Evolutionary conservation across 2,797 vertebrate genomes (phyloP).

Genomic region (Australoheros facetus): DNA sequence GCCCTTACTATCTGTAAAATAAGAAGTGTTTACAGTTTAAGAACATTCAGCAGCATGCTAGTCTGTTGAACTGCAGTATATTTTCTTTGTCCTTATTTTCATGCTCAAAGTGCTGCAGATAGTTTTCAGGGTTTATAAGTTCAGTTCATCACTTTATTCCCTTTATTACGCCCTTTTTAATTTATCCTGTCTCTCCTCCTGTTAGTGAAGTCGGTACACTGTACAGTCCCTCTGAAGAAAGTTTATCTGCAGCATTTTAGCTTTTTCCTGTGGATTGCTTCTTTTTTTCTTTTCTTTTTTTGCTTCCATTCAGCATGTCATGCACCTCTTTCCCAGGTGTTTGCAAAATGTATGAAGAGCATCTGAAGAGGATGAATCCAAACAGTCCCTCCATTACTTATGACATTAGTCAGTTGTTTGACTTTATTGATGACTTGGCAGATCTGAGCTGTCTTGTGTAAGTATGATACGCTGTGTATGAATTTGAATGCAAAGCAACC

Average conservation of each 20-base stretch:
- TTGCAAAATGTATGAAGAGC: conserved; percentile 99
- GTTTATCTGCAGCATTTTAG: not conserved
- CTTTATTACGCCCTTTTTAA: not conserved
- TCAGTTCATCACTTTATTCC: not conserved
- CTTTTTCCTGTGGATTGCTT: not conserved
- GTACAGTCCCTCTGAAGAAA: not conserved
- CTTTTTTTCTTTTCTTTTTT: not conserved
- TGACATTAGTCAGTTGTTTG: conserved; percentile 98
- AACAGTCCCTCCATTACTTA: conserved; percentile 99
- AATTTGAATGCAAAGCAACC: not conserved
- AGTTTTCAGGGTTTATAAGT: not conserved
- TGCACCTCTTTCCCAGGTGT: conserved; percentile 83
- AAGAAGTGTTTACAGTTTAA: not conserved
- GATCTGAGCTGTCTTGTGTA: conserved; percentile 99
- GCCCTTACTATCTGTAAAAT: not conserved
- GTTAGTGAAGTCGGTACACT: not conserved
- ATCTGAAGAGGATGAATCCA: conserved; percentile 99
- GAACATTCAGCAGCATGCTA: too few species aligned
- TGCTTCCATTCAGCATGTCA: not conserved
- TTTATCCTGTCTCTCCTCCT: not conserved
- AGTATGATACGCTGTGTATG: conserved; percentile 72
- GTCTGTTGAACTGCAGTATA: too few species aligned
- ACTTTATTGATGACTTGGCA: conserved; percentile 98
- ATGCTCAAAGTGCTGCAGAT: not conserved
- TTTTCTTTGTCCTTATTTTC: not conserved